Percentiles rank a stretch among this genome's conserved stretches.
Conservation (phyloP, 2,113 vertebrate species). For the Periophthalmus modestus region DNA sequence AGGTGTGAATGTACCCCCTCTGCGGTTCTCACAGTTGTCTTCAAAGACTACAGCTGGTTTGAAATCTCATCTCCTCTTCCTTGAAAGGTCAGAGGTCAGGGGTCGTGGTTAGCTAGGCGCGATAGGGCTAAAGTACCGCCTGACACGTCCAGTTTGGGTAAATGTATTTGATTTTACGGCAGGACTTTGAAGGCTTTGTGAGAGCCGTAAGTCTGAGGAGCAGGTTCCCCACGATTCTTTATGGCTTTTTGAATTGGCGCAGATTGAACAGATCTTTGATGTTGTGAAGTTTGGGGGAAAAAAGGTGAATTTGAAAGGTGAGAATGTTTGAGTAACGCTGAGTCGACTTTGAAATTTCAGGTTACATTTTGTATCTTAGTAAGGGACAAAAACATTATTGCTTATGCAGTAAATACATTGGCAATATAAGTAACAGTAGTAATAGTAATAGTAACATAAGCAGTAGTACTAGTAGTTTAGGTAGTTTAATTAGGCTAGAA, state of each 20-base stretch:
- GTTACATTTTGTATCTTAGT: too few relatives aligned
- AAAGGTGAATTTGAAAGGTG: neutral
- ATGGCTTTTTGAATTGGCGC: neutral
- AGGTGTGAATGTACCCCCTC: neutral
- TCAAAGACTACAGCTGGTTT: slow-evolving; percentile 40
- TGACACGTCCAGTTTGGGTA: slow-evolving; percentile 13
- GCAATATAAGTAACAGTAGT: too few relatives aligned
- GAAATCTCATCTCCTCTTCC: slow-evolving; percentile 46
- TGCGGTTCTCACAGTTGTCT: slow-evolving; percentile 13
- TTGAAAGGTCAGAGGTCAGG: slow-evolving; percentile 33
- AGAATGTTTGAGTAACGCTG: neutral
- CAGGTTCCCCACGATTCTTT: neutral
- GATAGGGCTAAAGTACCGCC: slow-evolving; percentile 7
- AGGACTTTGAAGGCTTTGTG: slow-evolving; percentile 16
- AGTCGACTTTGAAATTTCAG: neutral
- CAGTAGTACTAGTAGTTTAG: too few relatives aligned
- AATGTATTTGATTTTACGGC: slow-evolving; percentile 14
- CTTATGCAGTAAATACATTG: too few relatives aligned
- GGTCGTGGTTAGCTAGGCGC: slow-evolving; percentile 7
- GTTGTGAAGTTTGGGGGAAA: neutral
- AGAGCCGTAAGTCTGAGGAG: neutral
- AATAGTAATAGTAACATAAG: too few relatives aligned
- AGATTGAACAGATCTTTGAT: slow-evolving; percentile 1
- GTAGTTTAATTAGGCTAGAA: too few relatives aligned
- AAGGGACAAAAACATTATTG: too few relatives aligned